Conservation (phyloP, 2,888 invertebrate genomes). For the Theristus sp. region DNA sequence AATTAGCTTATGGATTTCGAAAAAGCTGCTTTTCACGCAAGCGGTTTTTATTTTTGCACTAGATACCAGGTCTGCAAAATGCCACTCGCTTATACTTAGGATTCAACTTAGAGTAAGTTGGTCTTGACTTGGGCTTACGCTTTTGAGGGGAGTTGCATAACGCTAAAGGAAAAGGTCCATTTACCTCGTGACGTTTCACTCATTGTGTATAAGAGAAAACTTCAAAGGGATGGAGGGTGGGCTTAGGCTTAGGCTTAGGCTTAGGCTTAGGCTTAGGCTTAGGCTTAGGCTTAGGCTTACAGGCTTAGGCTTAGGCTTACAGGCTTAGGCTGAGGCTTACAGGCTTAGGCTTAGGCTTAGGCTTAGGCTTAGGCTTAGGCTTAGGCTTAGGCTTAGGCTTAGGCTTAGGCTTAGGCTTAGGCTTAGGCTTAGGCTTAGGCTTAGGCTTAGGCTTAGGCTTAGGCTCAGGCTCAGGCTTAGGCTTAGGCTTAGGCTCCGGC, state of each 20-base stretch:
- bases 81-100: too few relatives aligned
- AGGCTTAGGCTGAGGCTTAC: constrained; percentile 1
- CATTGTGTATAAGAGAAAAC: neutral
- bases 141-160: neutral
- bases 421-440: constrained; percentile 4
- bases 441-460: constrained; percentile 4
- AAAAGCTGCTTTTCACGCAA: too few relatives aligned
- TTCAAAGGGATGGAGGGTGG: neutral
- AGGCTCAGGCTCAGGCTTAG: constrained; percentile 4
- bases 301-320: neutral
- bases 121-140: neutral
- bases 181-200: neutral
- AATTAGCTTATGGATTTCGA: too few relatives aligned
- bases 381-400: constrained; percentile 4
- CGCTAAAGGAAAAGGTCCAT: neutral
- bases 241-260: constrained; percentile 3
- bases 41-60: too few relatives aligned
- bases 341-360: constrained; percentile 4
- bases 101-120: too few relatives aligned
- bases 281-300: constrained; percentile 1
- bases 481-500: constrained; percentile 4
- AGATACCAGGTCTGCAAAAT: too few relatives aligned
- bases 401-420: constrained; percentile 4
- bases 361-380: constrained; percentile 4
- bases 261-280: constrained; percentile 4